These are phyloP conservation scores for Parotia lawesii DNA, from an alignment of 2,113 vertebrate species.

Conservation along the genomic window DNA sequence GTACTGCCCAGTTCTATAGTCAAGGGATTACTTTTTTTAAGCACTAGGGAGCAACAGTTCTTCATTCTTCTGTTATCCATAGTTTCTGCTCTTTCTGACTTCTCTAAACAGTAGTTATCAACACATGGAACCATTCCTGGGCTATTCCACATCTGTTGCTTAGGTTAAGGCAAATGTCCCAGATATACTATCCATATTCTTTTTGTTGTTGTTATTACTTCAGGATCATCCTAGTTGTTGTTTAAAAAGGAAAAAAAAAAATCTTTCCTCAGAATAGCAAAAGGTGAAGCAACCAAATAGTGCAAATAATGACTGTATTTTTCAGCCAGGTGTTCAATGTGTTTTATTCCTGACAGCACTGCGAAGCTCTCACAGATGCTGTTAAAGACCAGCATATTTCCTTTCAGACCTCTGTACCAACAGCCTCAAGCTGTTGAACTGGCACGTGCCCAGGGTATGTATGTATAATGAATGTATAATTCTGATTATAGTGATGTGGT, in stretches of 20 bases:
- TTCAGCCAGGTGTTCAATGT: neutral
- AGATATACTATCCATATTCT: neutral
- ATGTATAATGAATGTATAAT: neutral
- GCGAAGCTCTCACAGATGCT: accelerated
- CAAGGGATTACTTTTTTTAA: neutral
- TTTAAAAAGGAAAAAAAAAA: neutral
- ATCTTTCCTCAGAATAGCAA: neutral
- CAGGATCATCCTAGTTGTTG: neutral
- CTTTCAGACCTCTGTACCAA: neutral
- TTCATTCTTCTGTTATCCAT: neutral
- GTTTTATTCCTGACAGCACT: neutral
- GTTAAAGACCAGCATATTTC: neutral
- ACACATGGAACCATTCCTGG: neutral
- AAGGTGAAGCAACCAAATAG: neutral
- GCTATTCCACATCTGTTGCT: neutral
- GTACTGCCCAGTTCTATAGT: neutral
- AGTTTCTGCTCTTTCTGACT: neutral
- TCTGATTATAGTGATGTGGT: neutral
- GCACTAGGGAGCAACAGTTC: constrained; percentile 38
- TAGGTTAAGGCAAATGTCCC: neutral
- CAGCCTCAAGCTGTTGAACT: neutral
- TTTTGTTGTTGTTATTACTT: neutral
- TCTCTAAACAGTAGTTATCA: neutral
- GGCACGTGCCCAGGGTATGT: neutral
- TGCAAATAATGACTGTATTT: neutral